Conservation (phyloP, 1,140 invertebrate species). For the Popillia japonica region DNA sequence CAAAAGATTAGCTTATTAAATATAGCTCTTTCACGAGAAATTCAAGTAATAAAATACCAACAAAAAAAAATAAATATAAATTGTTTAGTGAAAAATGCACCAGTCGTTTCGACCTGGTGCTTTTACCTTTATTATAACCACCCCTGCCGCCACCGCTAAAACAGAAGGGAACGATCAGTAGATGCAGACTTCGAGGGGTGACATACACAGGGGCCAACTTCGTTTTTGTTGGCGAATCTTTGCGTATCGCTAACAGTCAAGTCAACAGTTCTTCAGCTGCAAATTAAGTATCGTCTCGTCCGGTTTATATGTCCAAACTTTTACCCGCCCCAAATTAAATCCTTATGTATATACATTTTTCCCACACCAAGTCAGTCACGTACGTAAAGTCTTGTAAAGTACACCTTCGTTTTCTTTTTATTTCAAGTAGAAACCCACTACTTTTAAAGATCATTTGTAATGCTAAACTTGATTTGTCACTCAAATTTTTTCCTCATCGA, state of each 20-base stretch:
- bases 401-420: neutral
- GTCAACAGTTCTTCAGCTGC: conserved; percentile 43
- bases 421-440: neutral
- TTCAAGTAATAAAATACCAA: conserved; percentile 47
- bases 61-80: conserved; percentile 47
- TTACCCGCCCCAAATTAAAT: neutral
- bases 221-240: conserved; percentile 44
- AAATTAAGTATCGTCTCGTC: conserved; percentile 37
- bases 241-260: conserved; percentile 41
- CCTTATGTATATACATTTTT: neutral
- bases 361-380: neutral
- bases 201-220: conserved; percentile 46
- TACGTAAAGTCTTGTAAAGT: conserved; percentile 5
- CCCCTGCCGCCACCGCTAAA: conserved; percentile 59
- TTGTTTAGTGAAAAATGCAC: conserved; percentile 56
- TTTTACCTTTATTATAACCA: conserved; percentile 60
- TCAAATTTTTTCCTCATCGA: neutral
- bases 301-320: neutral
- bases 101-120: conserved; percentile 52
- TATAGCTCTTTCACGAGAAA: conserved; percentile 45
- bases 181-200: conserved; percentile 50
- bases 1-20: conserved; percentile 10
- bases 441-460: conserved; percentile 32
- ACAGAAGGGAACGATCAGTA: conserved; percentile 58
- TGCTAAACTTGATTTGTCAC: conserved; percentile 21